Conservation (phyloP, 2,113 vertebrate species). For the Guaruba guarouba region DNA sequence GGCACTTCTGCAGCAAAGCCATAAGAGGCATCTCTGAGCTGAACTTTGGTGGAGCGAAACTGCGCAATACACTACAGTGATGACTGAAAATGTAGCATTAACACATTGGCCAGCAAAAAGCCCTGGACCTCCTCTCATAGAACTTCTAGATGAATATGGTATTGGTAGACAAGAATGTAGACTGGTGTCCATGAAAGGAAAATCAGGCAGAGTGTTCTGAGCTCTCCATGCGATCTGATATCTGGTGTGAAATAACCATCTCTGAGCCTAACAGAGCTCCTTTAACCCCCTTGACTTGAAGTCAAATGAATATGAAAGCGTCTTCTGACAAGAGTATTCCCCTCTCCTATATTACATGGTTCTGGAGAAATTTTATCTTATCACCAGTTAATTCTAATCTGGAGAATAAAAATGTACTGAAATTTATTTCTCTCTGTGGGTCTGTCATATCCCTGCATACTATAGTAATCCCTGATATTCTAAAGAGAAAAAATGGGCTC, state of each 20-base stretch:
- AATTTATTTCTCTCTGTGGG: background rate
- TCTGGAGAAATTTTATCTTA: background rate
- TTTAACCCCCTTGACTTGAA: background rate
- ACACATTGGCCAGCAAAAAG: background rate
- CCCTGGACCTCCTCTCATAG: background rate
- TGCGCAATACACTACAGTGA: background rate
- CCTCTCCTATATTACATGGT: fast-evolving
- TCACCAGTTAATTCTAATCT: background rate
- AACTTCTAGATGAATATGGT: background rate
- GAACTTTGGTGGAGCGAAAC: background rate
- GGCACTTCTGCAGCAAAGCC: background rate
- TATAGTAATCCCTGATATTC: background rate
- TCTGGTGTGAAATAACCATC: background rate
- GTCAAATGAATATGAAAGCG: background rate
- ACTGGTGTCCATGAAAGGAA: background rate
- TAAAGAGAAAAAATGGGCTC: background rate
- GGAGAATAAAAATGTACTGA: background rate
- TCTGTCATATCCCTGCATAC: background rate
- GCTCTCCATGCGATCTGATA: background rate
- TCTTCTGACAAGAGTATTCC: background rate
- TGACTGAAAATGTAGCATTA: background rate
- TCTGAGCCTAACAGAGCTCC: background rate
- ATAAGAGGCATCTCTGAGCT: background rate
- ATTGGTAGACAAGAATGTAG: background rate
- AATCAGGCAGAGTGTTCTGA: background rate